Evolutionary conservation across 2,797 vertebrate species (phyloP).

Genomic region (Octomys mimax): DNA sequence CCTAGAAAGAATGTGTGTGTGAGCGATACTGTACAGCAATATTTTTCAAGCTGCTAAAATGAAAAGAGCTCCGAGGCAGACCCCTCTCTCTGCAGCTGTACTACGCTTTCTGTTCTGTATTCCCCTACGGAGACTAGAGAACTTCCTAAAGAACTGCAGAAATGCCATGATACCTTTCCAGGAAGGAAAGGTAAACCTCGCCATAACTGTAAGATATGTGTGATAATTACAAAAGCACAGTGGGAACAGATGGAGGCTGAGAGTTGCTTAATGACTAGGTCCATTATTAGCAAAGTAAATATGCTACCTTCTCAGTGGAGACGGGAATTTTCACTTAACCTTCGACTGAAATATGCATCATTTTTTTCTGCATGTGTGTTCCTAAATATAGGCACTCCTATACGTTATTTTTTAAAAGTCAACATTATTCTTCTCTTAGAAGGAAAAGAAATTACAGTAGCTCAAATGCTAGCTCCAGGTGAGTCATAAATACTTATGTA

Average conservation of each 20-base stretch:
- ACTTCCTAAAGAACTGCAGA: slow-evolving; percentile 6
- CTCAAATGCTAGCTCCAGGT: not conserved
- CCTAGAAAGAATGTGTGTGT: slow-evolving; percentile 56
- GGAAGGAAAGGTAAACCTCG: not conserved
- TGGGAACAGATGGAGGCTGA: not conserved
- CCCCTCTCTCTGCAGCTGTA: not conserved
- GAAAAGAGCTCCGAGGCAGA: slow-evolving; percentile 68
- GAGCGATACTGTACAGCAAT: not conserved
- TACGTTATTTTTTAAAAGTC: not conserved
- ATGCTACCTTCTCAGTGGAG: slow-evolving; percentile 14
- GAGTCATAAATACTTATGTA: not conserved
- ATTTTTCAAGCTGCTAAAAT: slow-evolving; percentile 63
- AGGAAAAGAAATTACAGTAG: slow-evolving; percentile 7
- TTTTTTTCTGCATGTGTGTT: not conserved
- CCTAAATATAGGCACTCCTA: not conserved
- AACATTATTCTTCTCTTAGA: not conserved
- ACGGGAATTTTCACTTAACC: slow-evolving; percentile 25
- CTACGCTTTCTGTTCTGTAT: slow-evolving; percentile 31
- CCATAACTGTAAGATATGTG: not conserved
- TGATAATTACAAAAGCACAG: slow-evolving; percentile 28
- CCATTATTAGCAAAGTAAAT: slow-evolving; percentile 56
- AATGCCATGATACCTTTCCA: not conserved
- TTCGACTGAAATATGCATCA: not conserved
- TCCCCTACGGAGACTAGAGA: not conserved
- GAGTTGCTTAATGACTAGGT: not conserved